phyloP scores from a whole-genome alignment of 1,140 invertebrate genomes.

The Prorops nasuta region DNA sequence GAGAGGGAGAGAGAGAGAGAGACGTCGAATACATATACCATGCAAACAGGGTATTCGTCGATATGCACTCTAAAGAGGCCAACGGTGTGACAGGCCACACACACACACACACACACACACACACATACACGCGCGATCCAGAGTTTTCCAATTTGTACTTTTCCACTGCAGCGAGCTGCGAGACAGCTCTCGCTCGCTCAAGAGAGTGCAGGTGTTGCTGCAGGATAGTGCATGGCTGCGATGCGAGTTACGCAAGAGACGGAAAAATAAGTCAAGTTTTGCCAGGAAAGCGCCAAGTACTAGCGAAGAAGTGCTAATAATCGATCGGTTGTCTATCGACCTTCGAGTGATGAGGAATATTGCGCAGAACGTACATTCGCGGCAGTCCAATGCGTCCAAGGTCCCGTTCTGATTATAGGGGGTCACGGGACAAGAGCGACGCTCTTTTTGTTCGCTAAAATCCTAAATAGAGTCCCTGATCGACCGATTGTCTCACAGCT shows the following conservation, averaged over 20 bases:
- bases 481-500: background rate
- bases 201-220: no score
- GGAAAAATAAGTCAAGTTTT: background rate
- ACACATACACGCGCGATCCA: background rate
- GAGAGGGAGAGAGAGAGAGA: no score
- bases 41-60: no score
- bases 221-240: no score
- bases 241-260: no score
- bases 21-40: no score
- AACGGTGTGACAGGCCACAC: no score
- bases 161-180: no score
- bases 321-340: constrained; percentile 27
- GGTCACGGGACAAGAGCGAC: constrained; percentile 14
- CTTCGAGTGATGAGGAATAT: constrained; percentile 25
- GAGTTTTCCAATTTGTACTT: background rate
- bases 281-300: background rate
- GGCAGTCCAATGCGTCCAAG: constrained; percentile 23
- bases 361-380: constrained; percentile 18
- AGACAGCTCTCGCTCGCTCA: no score
- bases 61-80: no score
- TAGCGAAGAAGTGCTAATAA: constrained; percentile 10
- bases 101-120: no score
- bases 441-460: background rate
- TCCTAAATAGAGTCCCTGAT: background rate
- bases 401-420: constrained; percentile 24